phyloP scores from a whole-genome alignment of 2,113 vertebrate genomes.

The Rhizomys pruinosus region DNA sequence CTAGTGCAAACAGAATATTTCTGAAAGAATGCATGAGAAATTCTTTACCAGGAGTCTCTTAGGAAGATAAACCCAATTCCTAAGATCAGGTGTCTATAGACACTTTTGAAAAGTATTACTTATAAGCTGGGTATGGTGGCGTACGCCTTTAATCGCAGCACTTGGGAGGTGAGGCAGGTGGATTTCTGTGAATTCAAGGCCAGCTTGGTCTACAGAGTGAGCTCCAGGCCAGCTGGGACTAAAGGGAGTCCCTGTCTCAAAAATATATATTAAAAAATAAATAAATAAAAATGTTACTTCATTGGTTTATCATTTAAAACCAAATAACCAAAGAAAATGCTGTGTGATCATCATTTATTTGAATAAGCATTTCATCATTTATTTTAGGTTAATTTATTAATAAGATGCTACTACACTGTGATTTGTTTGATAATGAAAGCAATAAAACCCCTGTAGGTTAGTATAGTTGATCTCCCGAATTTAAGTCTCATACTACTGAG shows the following conservation, averaged over 20 bases:
- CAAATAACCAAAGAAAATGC: slow-evolving; percentile 44
- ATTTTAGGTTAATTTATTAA: slow-evolving; percentile 19
- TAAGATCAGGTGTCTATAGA: neutral
- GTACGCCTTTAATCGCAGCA: too few species aligned
- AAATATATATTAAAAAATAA: too few species aligned
- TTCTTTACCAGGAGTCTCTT: neutral
- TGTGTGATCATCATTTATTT: slow-evolving; percentile 5
- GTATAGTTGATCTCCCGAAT: slow-evolving; percentile 39
- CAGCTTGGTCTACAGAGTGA: too few species aligned
- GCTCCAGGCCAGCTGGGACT: too few species aligned
- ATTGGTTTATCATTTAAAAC: slow-evolving; percentile 42
- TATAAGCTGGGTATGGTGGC: too few species aligned
- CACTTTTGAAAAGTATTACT: neutral
- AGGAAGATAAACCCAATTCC: neutral
- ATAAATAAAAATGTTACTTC: neutral
- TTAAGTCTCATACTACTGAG: neutral
- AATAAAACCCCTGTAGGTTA: neutral
- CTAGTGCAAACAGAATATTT: neutral
- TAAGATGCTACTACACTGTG: neutral
- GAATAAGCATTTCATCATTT: slow-evolving; percentile 25
- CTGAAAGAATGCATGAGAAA: neutral
- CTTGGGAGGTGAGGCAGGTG: too few species aligned
- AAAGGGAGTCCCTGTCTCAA: too few species aligned
- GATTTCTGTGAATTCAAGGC: too few species aligned
- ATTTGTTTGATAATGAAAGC: slow-evolving; percentile 19